Evolutionary conservation across 1,140 invertebrate species (phyloP).

Genomic region (Riptortus pedestris): DNA sequence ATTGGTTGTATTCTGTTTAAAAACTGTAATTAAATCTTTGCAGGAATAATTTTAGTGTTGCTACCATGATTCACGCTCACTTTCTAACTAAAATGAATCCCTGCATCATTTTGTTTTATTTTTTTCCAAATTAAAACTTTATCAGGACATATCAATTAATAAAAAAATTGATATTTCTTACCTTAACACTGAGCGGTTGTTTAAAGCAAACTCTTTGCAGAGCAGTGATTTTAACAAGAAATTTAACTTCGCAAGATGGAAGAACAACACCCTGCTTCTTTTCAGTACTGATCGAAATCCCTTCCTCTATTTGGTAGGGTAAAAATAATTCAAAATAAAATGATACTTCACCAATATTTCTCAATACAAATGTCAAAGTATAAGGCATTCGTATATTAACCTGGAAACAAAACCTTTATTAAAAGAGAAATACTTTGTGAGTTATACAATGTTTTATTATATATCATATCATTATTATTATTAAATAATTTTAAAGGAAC

Average conservation of each 20-base stretch:
- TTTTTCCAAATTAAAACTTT: no score
- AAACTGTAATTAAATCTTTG: not conserved
- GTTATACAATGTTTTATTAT: no score
- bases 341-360: not conserved
- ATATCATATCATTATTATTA: no score
- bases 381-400: not conserved
- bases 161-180: no score
- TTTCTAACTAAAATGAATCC: no score
- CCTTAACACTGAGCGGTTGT: not conserved
- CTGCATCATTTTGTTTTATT: no score
- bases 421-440: no score
- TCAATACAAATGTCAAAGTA: not conserved
- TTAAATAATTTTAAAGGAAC: no score
- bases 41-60: not conserved
- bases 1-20: no score
- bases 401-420: not conserved
- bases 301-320: not conserved
- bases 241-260: not conserved
- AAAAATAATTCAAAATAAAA: slow-evolving; percentile 1
- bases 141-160: no score
- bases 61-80: no score
- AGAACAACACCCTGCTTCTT: not conserved
- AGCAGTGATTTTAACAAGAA: not conserved
- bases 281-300: not conserved
- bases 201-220: not conserved